A percentile compares a stretch with the other conserved stretches of the same genome.
Conservation (phyloP, 1,140 invertebrate species). For the Coptotermes formosanus region DNA sequence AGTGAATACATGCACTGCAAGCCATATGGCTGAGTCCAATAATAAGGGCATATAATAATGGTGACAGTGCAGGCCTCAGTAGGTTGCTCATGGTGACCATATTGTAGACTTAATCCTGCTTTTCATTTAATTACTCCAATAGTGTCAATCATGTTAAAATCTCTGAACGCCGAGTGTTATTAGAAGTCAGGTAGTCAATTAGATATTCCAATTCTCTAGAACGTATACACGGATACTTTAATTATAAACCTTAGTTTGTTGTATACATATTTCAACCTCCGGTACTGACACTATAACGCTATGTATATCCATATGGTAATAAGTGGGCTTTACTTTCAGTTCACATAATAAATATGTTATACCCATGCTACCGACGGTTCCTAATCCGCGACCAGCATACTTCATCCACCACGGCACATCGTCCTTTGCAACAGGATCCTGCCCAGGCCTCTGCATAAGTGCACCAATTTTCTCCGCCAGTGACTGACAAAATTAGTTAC, state of each 20-base stretch:
- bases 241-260: not conserved
- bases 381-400: conserved; percentile 77
- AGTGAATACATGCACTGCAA: no score
- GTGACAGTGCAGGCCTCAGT: no score
- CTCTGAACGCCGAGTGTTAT: no score
- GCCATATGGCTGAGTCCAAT: no score
- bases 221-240: no score
- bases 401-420: conserved; percentile 87
- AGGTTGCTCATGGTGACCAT: no score
- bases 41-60: no score
- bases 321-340: not conserved
- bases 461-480: conserved; percentile 72
- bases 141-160: no score
- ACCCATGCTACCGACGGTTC: conserved; percentile 81
- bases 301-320: not conserved
- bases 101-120: no score
- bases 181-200: no score
- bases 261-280: not conserved
- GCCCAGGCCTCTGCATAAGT: conserved; percentile 72
- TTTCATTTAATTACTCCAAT: no score
- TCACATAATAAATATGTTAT: conserved; percentile 46
- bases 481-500: conserved; percentile 54
- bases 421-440: conserved; percentile 70
- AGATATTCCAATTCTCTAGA: no score
- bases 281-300: not conserved